Evolutionary conservation across 2,113 vertebrate species (phyloP), one percentile per base, ranked within the genome.

Genomic region (Lagopus muta): DNA sequence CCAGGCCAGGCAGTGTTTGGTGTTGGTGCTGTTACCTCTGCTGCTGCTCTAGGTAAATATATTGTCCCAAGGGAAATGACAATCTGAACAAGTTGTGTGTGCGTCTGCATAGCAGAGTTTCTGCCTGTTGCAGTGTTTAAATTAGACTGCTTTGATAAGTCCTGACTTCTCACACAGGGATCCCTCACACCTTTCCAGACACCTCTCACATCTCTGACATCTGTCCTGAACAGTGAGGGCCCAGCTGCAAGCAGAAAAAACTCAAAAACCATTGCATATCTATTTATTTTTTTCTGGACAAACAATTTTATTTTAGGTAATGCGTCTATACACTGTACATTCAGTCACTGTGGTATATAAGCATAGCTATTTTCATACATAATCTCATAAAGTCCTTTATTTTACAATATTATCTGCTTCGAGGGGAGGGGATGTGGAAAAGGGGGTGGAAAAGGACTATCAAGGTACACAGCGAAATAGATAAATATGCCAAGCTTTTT

Each of bases 261-360:
- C 40, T 43, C 85, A 86, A 88, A 84, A 60, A 90, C 22, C 70
- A 85, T 62, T 28, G 69, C 83, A 10, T n/a, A 45, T 43, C 89
- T 42, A 2, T 30, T 32, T 12, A 1, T 30, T 81, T 83, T 95
- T 97, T 95, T 97, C 97, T 98, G 98, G 98, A 99, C 98, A 98
- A 99, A 98, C 98, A 98, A 98, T 98, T 99, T 99, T 99, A 99
- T 99, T 99, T 98, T 98, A 97, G 98, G 98, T 98, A 99, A 99
- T 99, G 98, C 98, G 98, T 98, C 98, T 99, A 98, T 99, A 99
- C 98, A 99, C 98, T 99, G 99, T 99, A 99, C 98, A 99, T 99
- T 98, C 98, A 98, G 98, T 98, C 98, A 98, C 98, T 98, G 98
- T 98, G 98, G 98, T 98, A 98, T 98, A 99, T 98, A 99, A 98